phyloP scores from a whole-genome alignment of 2,888 invertebrate species.

The Euplexia lucipara region DNA sequence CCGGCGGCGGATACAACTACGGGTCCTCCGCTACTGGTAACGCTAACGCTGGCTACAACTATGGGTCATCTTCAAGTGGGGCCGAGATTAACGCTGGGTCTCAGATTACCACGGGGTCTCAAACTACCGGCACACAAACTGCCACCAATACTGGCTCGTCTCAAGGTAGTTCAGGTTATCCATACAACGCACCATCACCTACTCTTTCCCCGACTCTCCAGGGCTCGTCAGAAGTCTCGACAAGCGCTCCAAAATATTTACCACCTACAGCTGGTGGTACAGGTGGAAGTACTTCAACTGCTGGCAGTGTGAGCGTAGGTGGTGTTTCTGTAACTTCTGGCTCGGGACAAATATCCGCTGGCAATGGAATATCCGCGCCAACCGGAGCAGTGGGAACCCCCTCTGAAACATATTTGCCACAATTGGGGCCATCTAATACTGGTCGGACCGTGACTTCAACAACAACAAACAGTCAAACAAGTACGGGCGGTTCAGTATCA shows the following conservation, averaged over 20 bases:
- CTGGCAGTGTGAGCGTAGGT: conserved; percentile 45
- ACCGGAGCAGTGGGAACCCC: conserved; percentile 52
- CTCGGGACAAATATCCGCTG: conserved; percentile 38
- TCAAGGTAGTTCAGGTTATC: conserved; percentile 64
- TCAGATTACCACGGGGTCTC: conserved; percentile 46
- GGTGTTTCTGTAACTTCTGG: conserved; percentile 57
- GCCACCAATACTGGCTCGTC: conserved; percentile 30
- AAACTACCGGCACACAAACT: conserved; percentile 33
- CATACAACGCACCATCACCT: conserved; percentile 60
- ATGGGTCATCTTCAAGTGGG: conserved; percentile 59
- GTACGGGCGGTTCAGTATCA: conserved; percentile 51
- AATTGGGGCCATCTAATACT: conserved; percentile 55
- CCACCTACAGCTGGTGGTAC: conserved; percentile 71
- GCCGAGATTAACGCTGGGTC: conserved; percentile 42
- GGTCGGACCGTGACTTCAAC: conserved; percentile 36
- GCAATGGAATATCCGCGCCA: conserved; percentile 23
- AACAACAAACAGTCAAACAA: conserved; percentile 45
- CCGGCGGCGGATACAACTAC: conserved; percentile 59
- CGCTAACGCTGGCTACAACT: conserved; percentile 68
- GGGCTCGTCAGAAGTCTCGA: conserved; percentile 69
- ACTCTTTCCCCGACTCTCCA: conserved; percentile 52
- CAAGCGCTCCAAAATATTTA: conserved; percentile 82
- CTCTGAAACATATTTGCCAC: conserved; percentile 72
- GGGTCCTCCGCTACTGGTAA: conserved; percentile 36
- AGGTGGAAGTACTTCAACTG: conserved; percentile 36